Evolutionary conservation across 2,888 invertebrate species (phyloP), one percentile per base, ranked within the genome.

Genomic region (Tetropium fuscum): DNA sequence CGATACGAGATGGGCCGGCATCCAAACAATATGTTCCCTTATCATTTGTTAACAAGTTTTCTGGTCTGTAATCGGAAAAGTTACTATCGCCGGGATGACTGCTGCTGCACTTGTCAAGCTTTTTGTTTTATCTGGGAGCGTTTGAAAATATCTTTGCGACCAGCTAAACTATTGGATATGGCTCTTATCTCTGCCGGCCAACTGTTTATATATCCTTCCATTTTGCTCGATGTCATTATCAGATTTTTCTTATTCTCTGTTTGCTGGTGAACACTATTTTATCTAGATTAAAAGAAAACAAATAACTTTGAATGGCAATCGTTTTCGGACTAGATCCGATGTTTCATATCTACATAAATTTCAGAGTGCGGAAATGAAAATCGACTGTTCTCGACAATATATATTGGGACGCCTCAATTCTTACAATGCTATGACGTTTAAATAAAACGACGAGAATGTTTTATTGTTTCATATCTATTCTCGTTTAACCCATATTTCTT

Each of bases 21-120:
- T 78, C 79, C 80, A 81, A 80, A 80, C 80, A 80, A 80, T 80
- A 79, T 78, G 80, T 76, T 76, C 73, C 70, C 76, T 80, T 80
- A 81, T 81, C 80, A 74, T 73, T 72, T 78, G 80, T 80, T 81
- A 80, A 80, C 80, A 80, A 80, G 77, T 80, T 80, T 81, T 78
- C 78, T 76, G 76, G 77, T 70, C 68, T 72, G 74, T 78, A 78
- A 80, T 79, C 76, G 78, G 67, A 68, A 68, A 77, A 78, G 70
- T 78, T 69, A 73, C 74, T 77, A 79, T 79, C 78, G 71, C 62
- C 67, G 61, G 68, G 63, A 68, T 60, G 70, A 73, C 65, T 71
- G n/a, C n/a, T n/a, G 66, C 71, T 75, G 77, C 75, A 78, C 76
- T 79, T 80, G 78, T 79, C 78, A 76, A 78, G 74, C 71, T 77